Conservation (phyloP, 1,140 invertebrate species). For the Leucophenga varia region DNA sequence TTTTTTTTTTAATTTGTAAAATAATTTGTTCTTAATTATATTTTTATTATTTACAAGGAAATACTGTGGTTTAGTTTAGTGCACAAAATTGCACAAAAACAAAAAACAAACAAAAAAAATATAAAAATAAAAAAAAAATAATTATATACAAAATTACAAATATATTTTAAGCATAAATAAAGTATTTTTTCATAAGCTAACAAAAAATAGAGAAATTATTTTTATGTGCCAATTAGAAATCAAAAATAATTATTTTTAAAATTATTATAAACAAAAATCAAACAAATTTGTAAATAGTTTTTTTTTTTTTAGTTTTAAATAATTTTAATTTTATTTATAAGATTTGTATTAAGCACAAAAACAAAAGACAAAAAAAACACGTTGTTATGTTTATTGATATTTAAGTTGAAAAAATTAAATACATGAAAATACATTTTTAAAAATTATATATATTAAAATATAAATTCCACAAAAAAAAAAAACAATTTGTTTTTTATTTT, state of each 20-base stretch:
- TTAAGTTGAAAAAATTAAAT: not conserved
- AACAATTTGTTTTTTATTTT: no score
- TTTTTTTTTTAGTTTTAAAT: not conserved
- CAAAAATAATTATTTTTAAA: slow-evolving; percentile 7
- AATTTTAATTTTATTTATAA: slow-evolving; percentile 1
- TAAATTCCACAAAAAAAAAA: no score
- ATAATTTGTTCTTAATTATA: no score
- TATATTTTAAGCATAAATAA: slow-evolving; percentile 3
- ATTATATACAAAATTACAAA: slow-evolving; percentile 4
- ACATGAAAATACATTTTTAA: not conserved
- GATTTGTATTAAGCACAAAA: not conserved
- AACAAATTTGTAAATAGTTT: not conserved
- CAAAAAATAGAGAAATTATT: no score
- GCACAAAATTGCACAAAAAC: slow-evolving; percentile 23
- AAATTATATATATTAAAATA: no score
- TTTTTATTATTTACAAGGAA: no score
- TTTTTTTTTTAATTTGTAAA: no score
- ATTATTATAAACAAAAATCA: not conserved
- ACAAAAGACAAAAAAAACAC: no score
- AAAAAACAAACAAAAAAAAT: slow-evolving; percentile 8
- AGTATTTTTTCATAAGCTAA: not conserved
- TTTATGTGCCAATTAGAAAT: slow-evolving; percentile 1
- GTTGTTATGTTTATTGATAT: slow-evolving; percentile 3
- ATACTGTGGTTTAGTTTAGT: slow-evolving; percentile 55
- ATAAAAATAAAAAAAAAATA: slow-evolving; percentile 18